phyloP scores from a whole-genome alignment of 2,113 vertebrate species.

The Dipodomys ordii region DNA sequence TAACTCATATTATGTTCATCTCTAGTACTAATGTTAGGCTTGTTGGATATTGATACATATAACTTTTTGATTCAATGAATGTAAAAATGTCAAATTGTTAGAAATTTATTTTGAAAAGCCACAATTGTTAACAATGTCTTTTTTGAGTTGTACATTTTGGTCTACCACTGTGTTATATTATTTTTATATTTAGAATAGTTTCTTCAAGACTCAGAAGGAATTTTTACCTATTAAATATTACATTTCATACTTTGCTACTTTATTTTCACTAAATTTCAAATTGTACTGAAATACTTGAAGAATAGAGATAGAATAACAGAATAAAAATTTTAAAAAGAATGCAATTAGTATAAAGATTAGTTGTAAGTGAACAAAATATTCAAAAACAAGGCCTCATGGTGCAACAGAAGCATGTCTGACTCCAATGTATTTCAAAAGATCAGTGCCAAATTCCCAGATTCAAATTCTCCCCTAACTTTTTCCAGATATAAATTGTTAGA shows the following conservation, averaged over 20 bases:
- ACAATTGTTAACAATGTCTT: background rate
- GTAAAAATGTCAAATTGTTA: too few species aligned
- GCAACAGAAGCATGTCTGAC: too few species aligned
- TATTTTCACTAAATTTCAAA: background rate
- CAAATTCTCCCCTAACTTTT: background rate
- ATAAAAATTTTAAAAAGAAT: background rate
- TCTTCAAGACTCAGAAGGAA: background rate
- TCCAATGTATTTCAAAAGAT: background rate
- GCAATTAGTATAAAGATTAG: background rate
- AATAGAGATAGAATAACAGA: too few species aligned
- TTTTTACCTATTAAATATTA: constrained; percentile 1
- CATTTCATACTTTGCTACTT: background rate
- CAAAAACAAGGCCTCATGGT: too few species aligned
- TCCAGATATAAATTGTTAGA: background rate
- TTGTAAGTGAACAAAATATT: background rate
- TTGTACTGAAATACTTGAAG: background rate
- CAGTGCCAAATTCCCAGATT: background rate
- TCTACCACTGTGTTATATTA: background rate
- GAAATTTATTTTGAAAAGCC: too few species aligned
- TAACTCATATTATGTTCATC: background rate
- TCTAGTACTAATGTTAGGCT: background rate
- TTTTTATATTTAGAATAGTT: constrained; percentile 5
- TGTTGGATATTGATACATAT: background rate
- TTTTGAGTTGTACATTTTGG: background rate
- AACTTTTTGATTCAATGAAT: background rate